Evolutionary conservation across 2,113 vertebrate genomes (phyloP), one percentile per base, ranked within the genome.

Genomic region (Caranx melampygus): DNA sequence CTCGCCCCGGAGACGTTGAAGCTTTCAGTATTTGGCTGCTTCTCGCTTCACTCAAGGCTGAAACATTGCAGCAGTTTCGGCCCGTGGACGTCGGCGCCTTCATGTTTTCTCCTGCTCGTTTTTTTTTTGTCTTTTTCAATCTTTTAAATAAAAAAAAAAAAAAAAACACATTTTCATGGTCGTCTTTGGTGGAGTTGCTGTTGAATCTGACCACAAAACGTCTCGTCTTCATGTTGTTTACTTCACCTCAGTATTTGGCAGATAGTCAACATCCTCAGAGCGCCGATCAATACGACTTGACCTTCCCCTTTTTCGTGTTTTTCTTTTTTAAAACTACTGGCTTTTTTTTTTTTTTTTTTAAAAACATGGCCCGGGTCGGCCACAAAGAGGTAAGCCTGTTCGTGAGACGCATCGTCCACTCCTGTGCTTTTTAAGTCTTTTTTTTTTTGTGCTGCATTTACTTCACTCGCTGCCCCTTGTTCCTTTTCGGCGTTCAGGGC

Each of bases 321-420:
- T 13, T 88, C 66, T 58, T 80, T 83, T 47, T 78, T 44, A 81
- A 82, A 90, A 76, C 85, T 90, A 91, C 92, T 92, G 90, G 91
- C 92, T 89, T 89, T 52, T 54, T 81, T 13, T 88, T 63, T 58
- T 83, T 47, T 78, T 44, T 89, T 89, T 52, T 74, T 76, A 45
- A 84, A 85, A 62, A 64, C 31, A 20, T 70, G 83, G 81, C 88
- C 5, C 26, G 1, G 8, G 8, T 70, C 75, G 15, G 88, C 88
- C 88, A 81, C 75, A 65, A 26, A 87, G 89, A 92, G 91, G 91
- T 90, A 79, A 90, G 88, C 82, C 88, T 68, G 86, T 81, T 81
- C 40, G 60, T 61, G 37, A 82, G 82, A 84, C 87, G 79, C 86
- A 13, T 9, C 1, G 76, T 88, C 86, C 68, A 72, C 45, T 10